These are phyloP conservation scores for Calephelis virginiensis DNA, from an alignment of 1,140 invertebrate genomes.

Conservation along the genomic window DNA sequence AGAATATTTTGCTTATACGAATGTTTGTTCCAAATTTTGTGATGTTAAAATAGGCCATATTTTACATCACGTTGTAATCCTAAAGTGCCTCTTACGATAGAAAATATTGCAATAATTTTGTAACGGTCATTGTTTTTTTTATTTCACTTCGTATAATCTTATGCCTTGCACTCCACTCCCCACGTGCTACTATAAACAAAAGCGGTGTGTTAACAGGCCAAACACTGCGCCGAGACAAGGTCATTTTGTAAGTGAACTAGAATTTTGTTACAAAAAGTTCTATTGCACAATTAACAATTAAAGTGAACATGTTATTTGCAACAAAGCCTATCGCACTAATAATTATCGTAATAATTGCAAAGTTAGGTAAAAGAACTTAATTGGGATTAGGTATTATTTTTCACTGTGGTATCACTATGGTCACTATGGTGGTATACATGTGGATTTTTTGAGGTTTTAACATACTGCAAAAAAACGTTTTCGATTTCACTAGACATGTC, in stretches of 20 bases:
- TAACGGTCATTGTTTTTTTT: not conserved
- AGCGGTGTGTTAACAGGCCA: conserved; percentile 21
- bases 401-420: not conserved
- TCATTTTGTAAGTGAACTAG: conserved; percentile 28
- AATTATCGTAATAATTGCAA: not conserved
- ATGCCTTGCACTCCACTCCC: conserved; percentile 15
- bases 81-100: too few species aligned
- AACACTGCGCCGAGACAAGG: conserved; percentile 19
- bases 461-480: too few species aligned
- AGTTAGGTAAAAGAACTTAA: not conserved
- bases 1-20: too few species aligned
- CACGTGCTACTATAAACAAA: conserved; percentile 15
- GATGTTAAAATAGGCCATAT: too few species aligned
- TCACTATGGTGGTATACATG: not conserved
- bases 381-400: too few species aligned
- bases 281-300: conserved; percentile 11
- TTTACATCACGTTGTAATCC: too few species aligned
- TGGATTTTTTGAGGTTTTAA: not conserved
- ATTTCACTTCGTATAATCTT: not conserved
- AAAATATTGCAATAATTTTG: too few species aligned
- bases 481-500: too few species aligned
- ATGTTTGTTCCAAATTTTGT: too few species aligned
- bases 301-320: conserved; percentile 2
- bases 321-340: not conserved
- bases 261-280: conserved; percentile 18